Base-by-base conservation (phyloP, 2,113 vertebrate species). In the Cyprinodon brontotheroides region DNA sequence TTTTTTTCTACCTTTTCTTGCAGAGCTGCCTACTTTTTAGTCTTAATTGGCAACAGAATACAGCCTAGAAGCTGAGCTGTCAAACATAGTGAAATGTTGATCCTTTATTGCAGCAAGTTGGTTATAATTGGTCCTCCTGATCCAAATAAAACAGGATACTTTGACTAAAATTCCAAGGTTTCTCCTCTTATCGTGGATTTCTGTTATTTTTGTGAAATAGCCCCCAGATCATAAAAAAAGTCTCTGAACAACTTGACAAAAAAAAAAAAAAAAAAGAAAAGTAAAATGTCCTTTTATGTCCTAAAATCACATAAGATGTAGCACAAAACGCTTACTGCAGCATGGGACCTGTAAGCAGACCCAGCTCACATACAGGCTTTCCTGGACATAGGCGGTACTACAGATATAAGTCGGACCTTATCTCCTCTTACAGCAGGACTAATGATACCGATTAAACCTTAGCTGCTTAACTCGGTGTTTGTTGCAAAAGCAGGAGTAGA, bases 361-460 rank as follows among this genome's bases (percentile, higher is more conserved):
- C 47, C 72, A 62, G 66, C 47, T 75, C 43, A 61, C 17, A 62
- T 37, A 20, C 14, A 36, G 53, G 40, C 14, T 22, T 64, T 72
- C 40, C 59, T 38, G 1, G 22, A 29, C 14, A 53, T 22, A 57
- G 17, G 62, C 70, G 48, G 39, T 37, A 29, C 72, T 45, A 47
- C 20, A 72, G 65, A 65, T 43, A 68, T 0, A 4, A 67, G 39
- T 1, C 14, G n/a, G 38, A 20, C 38, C 47, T 48, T 39, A 76
- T 75, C 36, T 82, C 75, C 72, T 83, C 74, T 75, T 65, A 70
- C 85, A 85, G 86, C 86, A 81, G 89, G 80, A 84, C 80, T 77
- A 84, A 73, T 63, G 53, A 7, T 14, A 74, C 68, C 40, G 50
- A 61, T 68, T 45, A 77, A 67, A 79, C 63, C 41, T 82, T 69